Base-by-base conservation (phyloP, 2,888 invertebrate genomes). In the Arctia plantaginis region DNA sequence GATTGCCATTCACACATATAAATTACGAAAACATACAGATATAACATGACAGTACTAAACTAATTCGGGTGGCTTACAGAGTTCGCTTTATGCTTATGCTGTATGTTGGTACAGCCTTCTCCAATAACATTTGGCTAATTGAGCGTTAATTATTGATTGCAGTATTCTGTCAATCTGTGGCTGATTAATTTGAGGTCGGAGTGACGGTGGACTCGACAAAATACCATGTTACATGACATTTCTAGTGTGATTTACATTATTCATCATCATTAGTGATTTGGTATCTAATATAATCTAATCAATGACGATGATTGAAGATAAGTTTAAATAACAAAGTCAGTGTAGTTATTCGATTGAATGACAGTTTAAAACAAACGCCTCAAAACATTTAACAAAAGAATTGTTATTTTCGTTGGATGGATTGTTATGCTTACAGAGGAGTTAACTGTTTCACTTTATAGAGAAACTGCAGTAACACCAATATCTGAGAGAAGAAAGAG, bases 101-200 rank as follows among this genome's bases (percentile, higher is more conserved):
- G n/a, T 27, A 41, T 35, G 18, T 66, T 41, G 20, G 30, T 66
- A 30, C 69, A 66, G 23, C 74, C 35, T 70, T 76, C 74, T 77
- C 80, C 77, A 84, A 82, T 82, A 85, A 82, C 82, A 85, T 85
- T 85, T 82, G 79, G 80, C 76, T 83, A 85, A 88, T 86, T 86
- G 85, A 81, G 75, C 84, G 79, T 82, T 79, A 80, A 79, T 80
- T 83, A 84, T 81, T 78, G 82, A 85, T 80, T 76, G 82, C 80
- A 82, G 83, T 86, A 82, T 80, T 77, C 82, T 85, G 83, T 85
- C 87, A 86, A 86, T 86, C 80, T 82, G 82, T 70, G 83, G 82
- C 78, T 87, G 81, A 87, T 88, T 87, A 87, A 87, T 88, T 84
- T 80, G 85, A 71, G 80, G 80, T 82, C 78, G 82, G 77, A 76